Base-by-base conservation (phyloP, 2,113 vertebrate species). In the Sakesphorus luctuosus region DNA sequence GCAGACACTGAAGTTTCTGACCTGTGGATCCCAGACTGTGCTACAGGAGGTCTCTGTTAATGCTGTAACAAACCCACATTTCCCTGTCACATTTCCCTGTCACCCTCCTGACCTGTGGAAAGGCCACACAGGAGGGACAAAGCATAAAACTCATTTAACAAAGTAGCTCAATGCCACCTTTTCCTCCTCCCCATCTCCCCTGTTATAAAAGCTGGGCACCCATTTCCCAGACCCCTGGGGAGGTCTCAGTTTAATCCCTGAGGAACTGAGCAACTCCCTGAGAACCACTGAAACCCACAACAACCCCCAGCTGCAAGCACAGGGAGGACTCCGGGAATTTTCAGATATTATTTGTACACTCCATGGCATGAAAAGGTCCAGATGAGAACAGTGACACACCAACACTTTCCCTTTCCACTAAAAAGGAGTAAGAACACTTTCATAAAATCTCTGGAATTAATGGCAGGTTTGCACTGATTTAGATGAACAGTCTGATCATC, bases 31-130 rank as follows among this genome's bases (percentile, higher is more conserved):
- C 38, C 62, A 58, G 56, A 6, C 23, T 3, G 2, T 26, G 9
- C 1, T 50, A 38, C 72, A 55, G 12, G 11, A 52, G 55, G 33
- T 7, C 55, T 14, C 7, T 58, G 68, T 3, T 35, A 18, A 44
- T 17, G 11, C 18, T 49, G 26, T 4, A n/a, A 7, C 13, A 82
- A 67, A 53, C 63, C 9, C 16, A 73, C 0, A 0, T 13, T 40
- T 40, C 6, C 40, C 20, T 43, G 46, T 6, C 18, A 7, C 13
- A 20, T n/a, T 36, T 72, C 13, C 33, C 13, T 29, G 21, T n/a
- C n/a, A 35, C 40, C 18, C n/a, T 47, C 7, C 44, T 24, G 2
- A 38, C 35, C 2, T 6, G 20, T 49, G 49, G 24, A 43, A 79
- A 65, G 21, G 38, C 17, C 43, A 66, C 18, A 19, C 1, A 53